phyloP scores from a whole-genome alignment of 2,113 vertebrate genomes.

The Calcarius ornatus region DNA sequence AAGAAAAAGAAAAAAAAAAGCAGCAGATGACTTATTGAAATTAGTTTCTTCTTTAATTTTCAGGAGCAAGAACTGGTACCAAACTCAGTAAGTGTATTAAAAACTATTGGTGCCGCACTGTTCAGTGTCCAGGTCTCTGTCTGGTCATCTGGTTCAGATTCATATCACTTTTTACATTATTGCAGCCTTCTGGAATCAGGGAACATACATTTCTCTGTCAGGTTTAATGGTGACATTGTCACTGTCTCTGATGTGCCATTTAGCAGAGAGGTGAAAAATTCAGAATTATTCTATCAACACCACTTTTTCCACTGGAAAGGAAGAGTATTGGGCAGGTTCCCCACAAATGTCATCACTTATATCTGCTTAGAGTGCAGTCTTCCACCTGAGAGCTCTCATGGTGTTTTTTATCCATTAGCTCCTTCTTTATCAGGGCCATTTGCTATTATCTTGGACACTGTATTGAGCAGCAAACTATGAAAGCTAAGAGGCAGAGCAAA shows the following conservation, averaged over 20 bases:
- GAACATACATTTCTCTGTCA: neutral
- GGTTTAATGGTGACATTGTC: neutral
- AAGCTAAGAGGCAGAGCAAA: slow-evolving; percentile 39
- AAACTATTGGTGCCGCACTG: neutral
- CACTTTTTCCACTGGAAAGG: neutral
- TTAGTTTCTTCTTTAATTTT: neutral
- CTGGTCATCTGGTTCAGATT: neutral
- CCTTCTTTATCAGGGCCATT: slow-evolving; percentile 12
- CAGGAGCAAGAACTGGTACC: neutral
- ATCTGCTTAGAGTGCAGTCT: neutral
- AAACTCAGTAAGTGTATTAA: slow-evolving; percentile 10
- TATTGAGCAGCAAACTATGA: neutral
- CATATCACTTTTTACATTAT: slow-evolving; percentile 7
- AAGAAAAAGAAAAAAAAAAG: neutral
- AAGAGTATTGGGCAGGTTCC: neutral
- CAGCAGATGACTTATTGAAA: neutral
- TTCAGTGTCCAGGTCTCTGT: neutral
- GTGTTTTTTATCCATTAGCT: slow-evolving; percentile 28
- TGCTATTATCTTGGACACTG: slow-evolving; percentile 9
- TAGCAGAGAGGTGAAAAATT: slow-evolving; percentile 23
- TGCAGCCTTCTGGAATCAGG: neutral
- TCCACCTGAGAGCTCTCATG: neutral
- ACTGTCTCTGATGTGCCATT: slow-evolving; percentile 28
- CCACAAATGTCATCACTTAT: slow-evolving; percentile 19
- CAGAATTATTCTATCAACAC: slow-evolving; percentile 37